Base-by-base conservation (phyloP, 2,797 vertebrate genomes). In the Arnoldichthys spilopterus region DNA sequence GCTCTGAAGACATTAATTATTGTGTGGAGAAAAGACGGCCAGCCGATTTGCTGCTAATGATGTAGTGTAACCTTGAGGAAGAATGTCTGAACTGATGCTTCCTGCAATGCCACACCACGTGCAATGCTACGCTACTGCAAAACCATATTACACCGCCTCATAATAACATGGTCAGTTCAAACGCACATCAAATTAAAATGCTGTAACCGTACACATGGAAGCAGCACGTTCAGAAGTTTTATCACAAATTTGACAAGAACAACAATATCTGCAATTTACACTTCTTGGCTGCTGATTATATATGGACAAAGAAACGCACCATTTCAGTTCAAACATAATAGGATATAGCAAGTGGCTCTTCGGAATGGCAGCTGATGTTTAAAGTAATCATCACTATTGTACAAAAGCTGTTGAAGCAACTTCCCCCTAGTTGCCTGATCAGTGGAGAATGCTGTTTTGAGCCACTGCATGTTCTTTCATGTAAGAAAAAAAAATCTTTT, bases 1-100 rank as follows among this genome's bases (percentile, higher is more conserved):
- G 67, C 69, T 74, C 74, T 70, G 71, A 77, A 82, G 77, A 83
- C 74, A 79, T 74, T 79, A 82, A 83, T 75, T 82, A 80, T 69
- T 64, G 70, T 12, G 37, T 66, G 70, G 51, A 70, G 63, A 64
- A 40, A 73, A 77, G 73, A 83, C 78, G 59, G 66, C 64, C 34
- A 43, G 58, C 70, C 73, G 45, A 74, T 76, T 77, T 51, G 76
- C 24, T 9, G 72, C 61, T 72, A 77, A 81, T n/a, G 45, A 63
- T 43, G 51, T 56, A 61, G 34, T 66, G 58, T 79, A 75, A 54
- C 51, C 78, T 74, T 71, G 74, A 61, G n/a, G 9, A 45, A 32
- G 67, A 68, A 74, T 30, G 51, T 34, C 61, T 26, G 58, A 76
- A 72, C 72, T 66, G 74, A 76, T 74, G 63, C 8, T 54, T 66